These are phyloP conservation scores for Canis aureus DNA, from an alignment of 2,113 vertebrate species.

Conservation along the genomic window DNA sequence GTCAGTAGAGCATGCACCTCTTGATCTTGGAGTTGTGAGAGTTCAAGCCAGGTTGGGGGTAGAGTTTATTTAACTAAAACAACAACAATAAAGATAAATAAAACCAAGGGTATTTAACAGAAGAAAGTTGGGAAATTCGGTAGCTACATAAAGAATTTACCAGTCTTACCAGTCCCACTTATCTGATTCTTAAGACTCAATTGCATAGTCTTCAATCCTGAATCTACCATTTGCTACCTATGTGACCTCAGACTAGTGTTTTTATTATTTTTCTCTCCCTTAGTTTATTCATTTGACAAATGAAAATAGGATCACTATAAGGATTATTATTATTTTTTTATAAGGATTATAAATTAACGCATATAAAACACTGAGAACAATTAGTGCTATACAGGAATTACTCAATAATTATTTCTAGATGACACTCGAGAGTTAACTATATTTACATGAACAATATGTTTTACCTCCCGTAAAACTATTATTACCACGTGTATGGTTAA, in stretches of 20 bases:
- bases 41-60: neutral
- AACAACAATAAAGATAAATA: neutral
- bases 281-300: conserved; percentile 45
- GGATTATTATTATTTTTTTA: neutral
- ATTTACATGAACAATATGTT: conserved; percentile 26
- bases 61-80: neutral
- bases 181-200: neutral
- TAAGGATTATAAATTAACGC: conserved; percentile 55
- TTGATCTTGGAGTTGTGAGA: neutral
- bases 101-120: neutral
- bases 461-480: neutral
- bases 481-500: neutral
- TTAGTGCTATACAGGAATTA: neutral
- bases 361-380: conserved; percentile 39
- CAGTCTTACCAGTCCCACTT: neutral
- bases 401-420: conserved; percentile 35
- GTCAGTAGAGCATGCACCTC: neutral
- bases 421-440: neutral
- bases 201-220: neutral
- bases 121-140: neutral
- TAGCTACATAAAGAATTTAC: neutral
- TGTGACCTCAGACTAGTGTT: conserved; percentile 23
- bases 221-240: neutral
- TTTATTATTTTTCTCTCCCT: conserved; percentile 8
- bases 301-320: neutral